These are phyloP conservation scores for Geopemphigus sp. DNA, from an alignment of 1,140 invertebrate genomes.

Conservation along the genomic window DNA sequence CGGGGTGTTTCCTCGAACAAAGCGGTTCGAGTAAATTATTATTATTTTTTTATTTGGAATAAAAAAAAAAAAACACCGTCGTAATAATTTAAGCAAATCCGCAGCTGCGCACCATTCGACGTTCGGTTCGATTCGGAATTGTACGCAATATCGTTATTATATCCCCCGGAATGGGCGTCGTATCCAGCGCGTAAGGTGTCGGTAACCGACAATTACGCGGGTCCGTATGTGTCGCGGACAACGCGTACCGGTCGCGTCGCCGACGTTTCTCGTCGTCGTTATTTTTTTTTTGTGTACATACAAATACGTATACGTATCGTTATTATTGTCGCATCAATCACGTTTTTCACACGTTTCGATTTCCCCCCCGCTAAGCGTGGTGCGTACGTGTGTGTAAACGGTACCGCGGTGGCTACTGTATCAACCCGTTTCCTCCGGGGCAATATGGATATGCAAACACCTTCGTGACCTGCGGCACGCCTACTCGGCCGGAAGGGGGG, in stretches of 20 bases:
- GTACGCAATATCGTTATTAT: background rate
- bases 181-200: slow-evolving; percentile 23
- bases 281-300: too few relatives aligned
- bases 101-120: slow-evolving; percentile 20
- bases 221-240: too few relatives aligned
- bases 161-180: slow-evolving; percentile 8
- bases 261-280: slow-evolving; percentile 1
- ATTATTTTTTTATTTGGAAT: background rate
- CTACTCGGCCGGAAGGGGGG: too few relatives aligned
- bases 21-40: slow-evolving; percentile 10
- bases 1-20: background rate
- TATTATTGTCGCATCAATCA: slow-evolving; percentile 24
- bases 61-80: too few relatives aligned
- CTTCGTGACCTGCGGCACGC: too few relatives aligned
- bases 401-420: too few relatives aligned
- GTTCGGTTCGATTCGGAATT: slow-evolving; percentile 26
- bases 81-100: slow-evolving; percentile 26
- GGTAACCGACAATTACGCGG: slow-evolving; percentile 37
- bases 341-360: slow-evolving; percentile 26
- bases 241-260: background rate
- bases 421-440: slow-evolving; percentile 37
- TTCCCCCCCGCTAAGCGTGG: too few relatives aligned
- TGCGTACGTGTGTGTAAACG: too few relatives aligned
- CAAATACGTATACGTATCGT: too few relatives aligned
- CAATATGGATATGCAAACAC: slow-evolving; percentile 28